These are phyloP conservation scores for Raphicerus campestris DNA, from an alignment of 2,113 vertebrate species.

Conservation along the genomic window DNA sequence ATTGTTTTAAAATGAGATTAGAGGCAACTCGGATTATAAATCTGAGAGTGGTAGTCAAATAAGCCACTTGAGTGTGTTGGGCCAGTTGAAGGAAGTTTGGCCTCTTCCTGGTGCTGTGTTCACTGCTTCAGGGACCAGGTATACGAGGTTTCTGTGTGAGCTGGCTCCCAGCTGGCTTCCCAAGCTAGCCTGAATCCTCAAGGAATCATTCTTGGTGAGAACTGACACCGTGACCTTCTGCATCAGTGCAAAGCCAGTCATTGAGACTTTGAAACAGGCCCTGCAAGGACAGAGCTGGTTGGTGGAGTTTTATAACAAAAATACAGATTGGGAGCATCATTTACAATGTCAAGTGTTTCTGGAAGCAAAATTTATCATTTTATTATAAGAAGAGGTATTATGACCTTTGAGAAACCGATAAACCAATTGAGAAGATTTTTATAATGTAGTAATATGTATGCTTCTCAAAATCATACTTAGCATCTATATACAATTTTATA, in stretches of 20 bases:
- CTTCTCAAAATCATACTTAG: constrained; percentile 32
- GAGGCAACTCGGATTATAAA: background rate
- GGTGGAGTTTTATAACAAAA: background rate
- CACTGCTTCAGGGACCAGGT: background rate
- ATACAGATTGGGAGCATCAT: background rate
- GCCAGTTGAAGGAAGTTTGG: background rate
- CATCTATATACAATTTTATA: background rate
- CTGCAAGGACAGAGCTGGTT: background rate
- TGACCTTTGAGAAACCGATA: background rate
- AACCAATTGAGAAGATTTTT: constrained; percentile 42
- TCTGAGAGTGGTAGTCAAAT: background rate
- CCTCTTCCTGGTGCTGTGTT: background rate
- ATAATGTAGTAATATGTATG: background rate
- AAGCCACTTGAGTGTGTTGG: background rate
- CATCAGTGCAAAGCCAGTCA: background rate
- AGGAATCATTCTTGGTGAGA: background rate
- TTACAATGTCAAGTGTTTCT: background rate
- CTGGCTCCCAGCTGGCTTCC: background rate
- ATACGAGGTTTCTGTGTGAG: background rate
- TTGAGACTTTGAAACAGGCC: background rate
- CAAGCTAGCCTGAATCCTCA: background rate
- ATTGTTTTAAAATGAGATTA: background rate
- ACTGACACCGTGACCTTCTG: background rate
- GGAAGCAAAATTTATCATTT: background rate
- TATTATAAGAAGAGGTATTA: constrained; percentile 10